A percentile compares a stretch with the other conserved stretches of the same genome.
Evolutionary conservation across 2,797 vertebrate species (phyloP).

Genomic region (Dicrostonyx torquatus): DNA sequence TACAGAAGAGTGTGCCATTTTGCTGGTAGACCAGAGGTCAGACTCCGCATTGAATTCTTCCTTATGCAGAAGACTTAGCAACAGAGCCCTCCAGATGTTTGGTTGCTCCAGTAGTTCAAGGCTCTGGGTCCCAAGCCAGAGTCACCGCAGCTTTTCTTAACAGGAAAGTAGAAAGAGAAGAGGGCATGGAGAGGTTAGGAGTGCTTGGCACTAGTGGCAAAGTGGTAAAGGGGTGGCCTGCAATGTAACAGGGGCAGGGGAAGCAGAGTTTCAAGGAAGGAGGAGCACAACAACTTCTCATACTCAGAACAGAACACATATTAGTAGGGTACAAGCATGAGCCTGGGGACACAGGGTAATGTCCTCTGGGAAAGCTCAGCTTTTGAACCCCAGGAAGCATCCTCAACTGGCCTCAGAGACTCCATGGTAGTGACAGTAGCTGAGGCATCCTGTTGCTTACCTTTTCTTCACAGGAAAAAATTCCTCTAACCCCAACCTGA

Average conservation of each 20-base stretch:
- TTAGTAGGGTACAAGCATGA: rapidly evolving
- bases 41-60: neutral
- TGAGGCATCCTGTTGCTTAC: neutral
- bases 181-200: rapidly evolving
- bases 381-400: neutral
- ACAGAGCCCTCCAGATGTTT: neutral
- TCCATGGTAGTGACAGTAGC: too few species aligned
- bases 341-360: too few species aligned
- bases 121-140: neutral
- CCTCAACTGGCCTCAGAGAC: neutral
- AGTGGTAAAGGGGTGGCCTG: too few species aligned
- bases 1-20: too few species aligned
- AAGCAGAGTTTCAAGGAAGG: neutral
- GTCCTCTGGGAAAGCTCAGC: neutral
- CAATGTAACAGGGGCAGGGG: rapidly evolving
- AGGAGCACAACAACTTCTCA: neutral
- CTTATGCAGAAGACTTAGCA: neutral
- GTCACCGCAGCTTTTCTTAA: neutral
- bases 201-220: too few species aligned
- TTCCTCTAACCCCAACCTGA: neutral
- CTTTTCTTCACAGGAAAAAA: neutral
- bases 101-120: neutral
- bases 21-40: neutral
- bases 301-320: too few species aligned
- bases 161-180: neutral